phyloP scores from a whole-genome alignment of 2,797 vertebrate genomes.

The Hephaestus fuliginosus region DNA sequence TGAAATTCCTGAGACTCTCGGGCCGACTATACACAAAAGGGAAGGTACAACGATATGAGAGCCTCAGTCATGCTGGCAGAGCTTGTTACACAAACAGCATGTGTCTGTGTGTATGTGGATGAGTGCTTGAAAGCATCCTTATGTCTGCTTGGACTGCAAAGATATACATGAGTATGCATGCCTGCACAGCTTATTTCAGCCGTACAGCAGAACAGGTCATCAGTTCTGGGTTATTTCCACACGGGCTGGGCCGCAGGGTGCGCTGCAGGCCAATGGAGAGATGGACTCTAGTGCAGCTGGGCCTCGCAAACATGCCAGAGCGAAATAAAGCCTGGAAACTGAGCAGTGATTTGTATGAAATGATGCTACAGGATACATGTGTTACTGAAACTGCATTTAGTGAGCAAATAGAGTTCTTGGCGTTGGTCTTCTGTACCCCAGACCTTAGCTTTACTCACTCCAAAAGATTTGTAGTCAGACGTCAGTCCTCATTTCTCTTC shows the following conservation, averaged over 20 bases:
- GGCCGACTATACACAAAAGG: conserved; percentile 30
- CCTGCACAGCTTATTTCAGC: conserved; percentile 18
- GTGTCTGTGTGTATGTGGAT: conserved; percentile 18
- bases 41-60: conserved; percentile 24
- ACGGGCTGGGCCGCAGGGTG: conserved; percentile 23
- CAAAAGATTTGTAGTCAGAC: conserved; percentile 27
- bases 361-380: conserved; percentile 27
- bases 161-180: conserved; percentile 20
- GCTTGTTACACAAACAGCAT: conserved; percentile 28
- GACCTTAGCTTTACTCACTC: conserved; percentile 17
- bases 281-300: conserved; percentile 32
- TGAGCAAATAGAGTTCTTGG: conserved; percentile 33
- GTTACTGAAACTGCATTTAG: conserved; percentile 33
- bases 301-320: background rate
- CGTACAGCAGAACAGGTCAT: conserved; percentile 34
- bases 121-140: conserved; percentile 39
- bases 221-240: conserved; percentile 55
- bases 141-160: conserved; percentile 37
- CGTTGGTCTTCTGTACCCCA: background rate
- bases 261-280: conserved; percentile 22
- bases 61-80: conserved; percentile 11
- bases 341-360: conserved; percentile 50
- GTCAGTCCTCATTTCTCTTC: conserved; percentile 32
- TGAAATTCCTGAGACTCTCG: conserved; percentile 38
- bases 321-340: conserved; percentile 35